Evolutionary conservation across 2,797 vertebrate genomes (phyloP), one percentile per base, ranked within the genome.

Genomic region (Galaxias olidus): DNA sequence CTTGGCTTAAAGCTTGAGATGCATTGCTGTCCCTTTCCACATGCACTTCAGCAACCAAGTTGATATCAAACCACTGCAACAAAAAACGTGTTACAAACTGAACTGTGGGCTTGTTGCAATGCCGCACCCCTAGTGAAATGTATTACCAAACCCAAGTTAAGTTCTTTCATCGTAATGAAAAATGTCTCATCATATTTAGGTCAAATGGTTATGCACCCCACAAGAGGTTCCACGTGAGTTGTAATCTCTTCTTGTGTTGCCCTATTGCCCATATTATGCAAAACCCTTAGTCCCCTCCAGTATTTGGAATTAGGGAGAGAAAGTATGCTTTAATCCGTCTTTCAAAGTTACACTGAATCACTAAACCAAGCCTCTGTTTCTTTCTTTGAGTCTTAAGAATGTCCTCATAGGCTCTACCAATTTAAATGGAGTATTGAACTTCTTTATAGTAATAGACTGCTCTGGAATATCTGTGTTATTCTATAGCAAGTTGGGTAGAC

Each of bases 181-280:
- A n/a, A n/a, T n/a, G n/a, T n/a, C n/a, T n/a, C n/a, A n/a, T n/a
- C n/a, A n/a, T n/a, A n/a, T n/a, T n/a, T n/a, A n/a, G n/a, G n/a
- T 61, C 59, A 60, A 44, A 18, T 51, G 74, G 75, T 17, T 59
- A 61, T 53, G 11, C 41, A 41, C 52, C 45, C 40, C 54, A 11
- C 14, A 67, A 63, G 30, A 68, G 45, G 15, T 52, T 76, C 73
- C 92, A 88, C 86, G 87, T 91, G 91, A 91, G 84, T 44, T 51
- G 5, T 91, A 92, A 90, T 87, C 84, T 86, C 68, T 46, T 84
- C 83, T 85, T 83, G 75, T 83, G 76, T 65, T 64, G 52, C 30
- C 63, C 47, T 53, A 51, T 15, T 56, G 76, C 81, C 62, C 80
- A 77, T 87, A 88, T 91, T 86, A 88, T 87, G 68, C 68, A 65